Conservation (phyloP, 2,113 vertebrate species). For the Neodontobutis hainanensis region DNA sequence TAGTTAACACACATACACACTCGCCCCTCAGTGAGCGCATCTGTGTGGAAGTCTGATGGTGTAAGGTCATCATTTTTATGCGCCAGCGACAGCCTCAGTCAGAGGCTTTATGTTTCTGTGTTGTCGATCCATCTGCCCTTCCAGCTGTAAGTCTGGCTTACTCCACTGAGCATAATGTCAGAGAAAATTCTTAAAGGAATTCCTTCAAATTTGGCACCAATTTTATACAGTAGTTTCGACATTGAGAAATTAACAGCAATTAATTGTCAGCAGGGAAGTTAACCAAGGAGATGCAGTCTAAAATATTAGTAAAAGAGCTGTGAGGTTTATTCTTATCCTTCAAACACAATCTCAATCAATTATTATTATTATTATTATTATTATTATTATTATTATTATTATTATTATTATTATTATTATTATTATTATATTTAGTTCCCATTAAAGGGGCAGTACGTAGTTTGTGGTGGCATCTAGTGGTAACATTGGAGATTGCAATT, state of each 20-base stretch:
- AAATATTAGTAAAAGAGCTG: no score
- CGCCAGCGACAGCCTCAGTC: not conserved
- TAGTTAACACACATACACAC: constrained; percentile 9
- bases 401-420: no score
- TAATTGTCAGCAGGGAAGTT: no score
- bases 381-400: no score
- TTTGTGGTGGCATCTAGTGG: no score
- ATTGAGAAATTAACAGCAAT: not conserved
- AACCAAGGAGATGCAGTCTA: no score
- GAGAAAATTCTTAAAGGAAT: not conserved
- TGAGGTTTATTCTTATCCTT: no score
- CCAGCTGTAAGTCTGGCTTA: not conserved
- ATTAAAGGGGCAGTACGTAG: no score
- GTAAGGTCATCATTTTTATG: constrained; percentile 1
- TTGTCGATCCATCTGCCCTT: not conserved
- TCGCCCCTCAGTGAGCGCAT: constrained; percentile 27
- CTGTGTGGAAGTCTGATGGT: constrained; percentile 32
- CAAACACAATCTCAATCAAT: no score
- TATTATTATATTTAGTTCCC: no score
- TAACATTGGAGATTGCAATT: no score
- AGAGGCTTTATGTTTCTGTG: not conserved
- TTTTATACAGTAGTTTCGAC: not conserved
- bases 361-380: no score
- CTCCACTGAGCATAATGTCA: not conserved
- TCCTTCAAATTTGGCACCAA: not conserved